phyloP scores from a whole-genome alignment of 2,113 vertebrate genomes.

The Notothenia coriiceps region DNA sequence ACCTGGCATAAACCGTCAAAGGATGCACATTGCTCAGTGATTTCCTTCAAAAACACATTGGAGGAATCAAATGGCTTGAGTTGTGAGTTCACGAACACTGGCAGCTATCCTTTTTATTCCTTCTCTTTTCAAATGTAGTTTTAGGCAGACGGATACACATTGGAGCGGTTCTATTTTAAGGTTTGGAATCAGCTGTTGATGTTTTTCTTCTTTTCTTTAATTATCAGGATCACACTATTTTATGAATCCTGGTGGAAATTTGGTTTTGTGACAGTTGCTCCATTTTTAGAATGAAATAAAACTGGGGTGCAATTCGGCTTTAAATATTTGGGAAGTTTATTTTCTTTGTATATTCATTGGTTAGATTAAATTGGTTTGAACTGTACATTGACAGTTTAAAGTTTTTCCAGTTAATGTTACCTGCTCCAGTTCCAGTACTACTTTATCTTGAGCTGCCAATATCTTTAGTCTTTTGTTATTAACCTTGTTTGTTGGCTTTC shows the following conservation, averaged over 20 bases:
- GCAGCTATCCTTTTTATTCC: not conserved
- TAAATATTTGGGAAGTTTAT: not conserved
- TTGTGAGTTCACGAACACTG: conserved; percentile 2
- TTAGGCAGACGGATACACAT: not conserved
- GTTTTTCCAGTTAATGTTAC: not conserved
- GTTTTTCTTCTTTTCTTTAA: not conserved
- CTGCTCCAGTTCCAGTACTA: not conserved
- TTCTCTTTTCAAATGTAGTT: not conserved
- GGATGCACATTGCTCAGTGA: conserved; percentile 21
- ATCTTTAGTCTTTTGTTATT: too few species aligned
- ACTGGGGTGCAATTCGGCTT: not conserved
- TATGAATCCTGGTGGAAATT: too few species aligned
- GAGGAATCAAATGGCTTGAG: conserved; percentile 21
- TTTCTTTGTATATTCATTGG: not conserved
- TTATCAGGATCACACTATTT: too few species aligned
- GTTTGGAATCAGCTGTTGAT: not conserved
- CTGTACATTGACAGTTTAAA: not conserved
- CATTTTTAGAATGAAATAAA: too few species aligned
- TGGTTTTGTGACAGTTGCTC: too few species aligned
- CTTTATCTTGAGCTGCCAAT: too few species aligned
- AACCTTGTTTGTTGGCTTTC: not conserved
- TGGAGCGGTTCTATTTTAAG: not conserved
- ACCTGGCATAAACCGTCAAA: conserved; percentile 14
- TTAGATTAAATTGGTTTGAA: not conserved
- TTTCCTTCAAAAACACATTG: conserved; percentile 32